These are phyloP conservation scores for Herpetotheres cachinnans DNA, from an alignment of 2,113 vertebrate species.

Conservation along the genomic window DNA sequence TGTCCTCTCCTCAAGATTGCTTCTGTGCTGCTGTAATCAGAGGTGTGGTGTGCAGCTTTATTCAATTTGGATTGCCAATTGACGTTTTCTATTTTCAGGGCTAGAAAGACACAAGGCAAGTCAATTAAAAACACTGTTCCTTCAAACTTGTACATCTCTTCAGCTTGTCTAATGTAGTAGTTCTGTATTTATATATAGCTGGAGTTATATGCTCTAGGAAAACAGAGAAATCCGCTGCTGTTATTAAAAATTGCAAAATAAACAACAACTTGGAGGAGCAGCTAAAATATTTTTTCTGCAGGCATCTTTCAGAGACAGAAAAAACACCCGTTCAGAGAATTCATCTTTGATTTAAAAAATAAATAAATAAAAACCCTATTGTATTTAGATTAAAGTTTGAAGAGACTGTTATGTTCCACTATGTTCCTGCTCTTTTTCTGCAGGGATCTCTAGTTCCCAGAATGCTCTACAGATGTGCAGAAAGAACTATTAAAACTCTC, in stretches of 20 bases:
- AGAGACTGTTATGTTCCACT: background rate
- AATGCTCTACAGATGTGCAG: background rate
- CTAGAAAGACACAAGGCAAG: background rate
- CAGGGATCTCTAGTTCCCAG: background rate
- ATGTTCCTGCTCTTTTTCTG: background rate
- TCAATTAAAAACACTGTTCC: background rate
- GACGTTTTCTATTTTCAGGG: background rate
- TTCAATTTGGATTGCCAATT: slow-evolving; percentile 71
- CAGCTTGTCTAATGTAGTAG: background rate
- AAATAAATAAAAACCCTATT: background rate
- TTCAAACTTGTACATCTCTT: background rate
- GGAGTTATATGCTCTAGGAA: background rate
- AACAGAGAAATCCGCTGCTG: background rate
- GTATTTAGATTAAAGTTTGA: background rate
- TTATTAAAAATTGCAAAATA: background rate
- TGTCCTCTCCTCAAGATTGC: slow-evolving; percentile 82
- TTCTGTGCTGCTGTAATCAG: slow-evolving; percentile 75
- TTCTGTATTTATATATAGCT: background rate
- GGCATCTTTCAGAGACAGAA: background rate
- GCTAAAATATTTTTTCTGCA: background rate
- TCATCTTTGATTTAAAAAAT: background rate
- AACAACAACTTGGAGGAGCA: background rate
- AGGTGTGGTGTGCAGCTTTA: slow-evolving; percentile 79
- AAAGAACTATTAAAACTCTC: background rate
- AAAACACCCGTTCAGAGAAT: background rate